These are phyloP conservation scores for Ennomos fuscantarius DNA, from an alignment of 2,888 invertebrate species.

Conservation along the genomic window DNA sequence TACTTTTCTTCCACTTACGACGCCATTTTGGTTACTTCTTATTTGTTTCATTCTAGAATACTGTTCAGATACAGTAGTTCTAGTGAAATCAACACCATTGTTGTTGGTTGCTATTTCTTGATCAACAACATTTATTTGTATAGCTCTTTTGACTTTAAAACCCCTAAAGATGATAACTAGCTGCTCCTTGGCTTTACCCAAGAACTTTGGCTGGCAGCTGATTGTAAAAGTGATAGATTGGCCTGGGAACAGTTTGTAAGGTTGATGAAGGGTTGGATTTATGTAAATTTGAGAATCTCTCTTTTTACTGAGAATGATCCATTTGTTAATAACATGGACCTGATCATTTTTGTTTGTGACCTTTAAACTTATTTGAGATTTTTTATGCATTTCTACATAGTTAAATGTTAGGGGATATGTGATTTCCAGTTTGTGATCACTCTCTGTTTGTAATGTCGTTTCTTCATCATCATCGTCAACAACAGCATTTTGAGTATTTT, in stretches of 20 bases:
- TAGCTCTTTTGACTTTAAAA: constrained; percentile 85
- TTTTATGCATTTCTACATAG: constrained; percentile 67
- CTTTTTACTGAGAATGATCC: constrained; percentile 80
- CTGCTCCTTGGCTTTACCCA: constrained; percentile 86
- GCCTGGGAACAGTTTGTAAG: constrained; percentile 66
- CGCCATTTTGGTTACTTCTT: constrained; percentile 44
- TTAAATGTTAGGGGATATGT: constrained; percentile 78
- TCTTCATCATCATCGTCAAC: constrained; percentile 45
- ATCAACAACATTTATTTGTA: constrained; percentile 81
- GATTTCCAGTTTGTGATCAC: constrained; percentile 82
- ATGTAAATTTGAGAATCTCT: constrained; percentile 81
- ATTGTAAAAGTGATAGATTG: constrained; percentile 74
- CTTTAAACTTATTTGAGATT: constrained; percentile 50
- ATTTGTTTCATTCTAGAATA: constrained; percentile 56
- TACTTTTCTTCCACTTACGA: constrained; percentile 83
- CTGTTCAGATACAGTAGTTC: constrained; percentile 45
- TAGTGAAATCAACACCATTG: constrained; percentile 1
- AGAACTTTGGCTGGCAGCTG: constrained; percentile 83
- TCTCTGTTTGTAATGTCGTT: constrained; percentile 59
- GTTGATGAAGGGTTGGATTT: constrained; percentile 62
- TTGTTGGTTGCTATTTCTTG: constrained; percentile 36
- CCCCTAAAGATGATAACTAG: constrained; percentile 86
- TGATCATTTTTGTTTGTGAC: constrained; percentile 76
- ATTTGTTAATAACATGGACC: constrained; percentile 72
- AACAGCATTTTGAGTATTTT: constrained; percentile 21